phyloP scores from a whole-genome alignment of 2,888 invertebrate species.

The Bruchidius siliquastri region DNA sequence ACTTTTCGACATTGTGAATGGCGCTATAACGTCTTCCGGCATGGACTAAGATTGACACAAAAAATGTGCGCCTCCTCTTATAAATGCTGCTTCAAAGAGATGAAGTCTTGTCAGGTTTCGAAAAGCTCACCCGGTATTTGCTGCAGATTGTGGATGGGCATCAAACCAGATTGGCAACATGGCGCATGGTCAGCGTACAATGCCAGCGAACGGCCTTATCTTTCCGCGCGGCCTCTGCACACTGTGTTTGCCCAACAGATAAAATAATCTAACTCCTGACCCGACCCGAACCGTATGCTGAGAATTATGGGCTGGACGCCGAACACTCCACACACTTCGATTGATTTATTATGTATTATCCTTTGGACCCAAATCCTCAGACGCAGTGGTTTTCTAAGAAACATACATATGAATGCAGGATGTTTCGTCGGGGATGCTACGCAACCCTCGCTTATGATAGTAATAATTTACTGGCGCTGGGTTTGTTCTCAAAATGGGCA shows the following conservation, averaged over 20 bases:
- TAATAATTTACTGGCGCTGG: neutral
- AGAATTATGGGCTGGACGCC: neutral
- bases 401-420: neutral
- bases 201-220: neutral
- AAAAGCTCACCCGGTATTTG: too few relatives aligned
- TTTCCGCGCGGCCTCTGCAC: neutral
- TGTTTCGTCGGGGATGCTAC: neutral
- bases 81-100: too few relatives aligned
- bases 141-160: too few relatives aligned
- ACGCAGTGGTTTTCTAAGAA: neutral
- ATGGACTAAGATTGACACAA: too few relatives aligned
- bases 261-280: neutral
- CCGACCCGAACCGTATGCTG: neutral
- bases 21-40: too few relatives aligned
- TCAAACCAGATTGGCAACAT: neutral
- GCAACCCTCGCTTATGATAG: neutral
- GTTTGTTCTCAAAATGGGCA: neutral
- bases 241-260: neutral
- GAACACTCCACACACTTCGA: neutral
- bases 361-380: neutral
- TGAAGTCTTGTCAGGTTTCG: too few relatives aligned
- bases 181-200: neutral
- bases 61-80: too few relatives aligned
- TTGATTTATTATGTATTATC: neutral
- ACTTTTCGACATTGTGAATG: too few relatives aligned